Evolutionary conservation across 2,888 invertebrate species (phyloP).

Genomic region (Sturmia bella): DNA sequence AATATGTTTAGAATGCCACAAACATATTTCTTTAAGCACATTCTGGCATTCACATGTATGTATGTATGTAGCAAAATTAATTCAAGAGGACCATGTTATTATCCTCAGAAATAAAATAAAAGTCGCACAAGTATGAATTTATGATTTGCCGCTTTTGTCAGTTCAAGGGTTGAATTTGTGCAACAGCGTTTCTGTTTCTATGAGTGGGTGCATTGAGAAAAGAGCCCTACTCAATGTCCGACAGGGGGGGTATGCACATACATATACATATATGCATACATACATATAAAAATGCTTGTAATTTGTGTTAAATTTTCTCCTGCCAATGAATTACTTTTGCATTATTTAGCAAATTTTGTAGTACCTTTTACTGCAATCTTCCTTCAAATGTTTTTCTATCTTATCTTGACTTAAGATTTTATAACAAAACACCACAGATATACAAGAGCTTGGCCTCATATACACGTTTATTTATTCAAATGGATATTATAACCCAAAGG

Average conservation of each 20-base stretch:
- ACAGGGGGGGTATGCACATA: neutral
- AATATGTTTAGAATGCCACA: constrained; percentile 56
- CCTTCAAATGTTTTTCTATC: too few species aligned
- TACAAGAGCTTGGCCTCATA: constrained; percentile 16
- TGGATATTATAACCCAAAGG: constrained; percentile 64
- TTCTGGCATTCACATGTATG: neutral
- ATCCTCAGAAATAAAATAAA: constrained; percentile 17
- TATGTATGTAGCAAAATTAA: neutral
- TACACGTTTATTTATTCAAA: constrained; percentile 45
- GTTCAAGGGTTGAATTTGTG: constrained; percentile 45
- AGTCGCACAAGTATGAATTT: constrained; percentile 31
- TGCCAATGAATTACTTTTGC: too few species aligned
- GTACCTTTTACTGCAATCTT: too few species aligned
- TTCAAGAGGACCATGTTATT: constrained; percentile 1
- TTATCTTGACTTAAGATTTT: too few species aligned
- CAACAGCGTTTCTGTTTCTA: neutral
- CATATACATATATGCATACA: neutral
- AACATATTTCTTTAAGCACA: constrained; percentile 38
- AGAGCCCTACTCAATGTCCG: too few species aligned
- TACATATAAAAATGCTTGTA: too few species aligned
- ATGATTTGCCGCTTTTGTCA: constrained; percentile 60
- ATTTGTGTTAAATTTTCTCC: too few species aligned
- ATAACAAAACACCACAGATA: too few species aligned
- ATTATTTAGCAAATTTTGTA: too few species aligned
- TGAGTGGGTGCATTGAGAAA: neutral